phyloP scores from a whole-genome alignment of 1,140 invertebrate species.

The Dinoponera quadriceps region DNA sequence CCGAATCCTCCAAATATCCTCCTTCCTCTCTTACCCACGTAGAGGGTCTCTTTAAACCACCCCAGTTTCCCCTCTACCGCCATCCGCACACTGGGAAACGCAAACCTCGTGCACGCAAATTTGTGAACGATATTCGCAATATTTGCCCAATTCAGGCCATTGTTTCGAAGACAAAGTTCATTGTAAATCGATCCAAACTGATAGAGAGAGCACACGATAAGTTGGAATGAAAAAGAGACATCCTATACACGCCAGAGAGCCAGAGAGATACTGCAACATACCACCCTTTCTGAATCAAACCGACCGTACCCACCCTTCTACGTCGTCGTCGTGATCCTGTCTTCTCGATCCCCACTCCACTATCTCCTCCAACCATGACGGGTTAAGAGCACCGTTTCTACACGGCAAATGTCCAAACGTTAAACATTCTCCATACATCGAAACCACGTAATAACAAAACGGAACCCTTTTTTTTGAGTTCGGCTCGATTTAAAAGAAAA shows the following conservation, averaged over 20 bases:
- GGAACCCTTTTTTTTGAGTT: neutral
- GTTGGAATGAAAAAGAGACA: constrained; percentile 61
- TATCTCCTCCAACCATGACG: constrained; percentile 56
- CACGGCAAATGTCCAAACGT: constrained; percentile 19
- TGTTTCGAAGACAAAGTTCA: constrained; percentile 82
- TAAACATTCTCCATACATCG: constrained; percentile 7
- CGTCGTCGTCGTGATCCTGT: constrained; percentile 59
- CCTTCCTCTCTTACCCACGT: constrained; percentile 26
- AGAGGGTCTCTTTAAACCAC: constrained; percentile 49
- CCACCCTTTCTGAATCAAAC: constrained; percentile 81
- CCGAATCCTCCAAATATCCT: constrained; percentile 56
- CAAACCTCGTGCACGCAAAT: constrained; percentile 82
- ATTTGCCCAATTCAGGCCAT: constrained; percentile 82
- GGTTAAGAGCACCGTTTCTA: constrained; percentile 39
- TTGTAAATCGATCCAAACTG: constrained; percentile 82
- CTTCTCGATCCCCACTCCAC: constrained; percentile 60
- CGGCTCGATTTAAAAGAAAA: neutral
- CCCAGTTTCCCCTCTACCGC: constrained; percentile 43
- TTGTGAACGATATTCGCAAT: constrained; percentile 82
- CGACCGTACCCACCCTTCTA: constrained; percentile 77
- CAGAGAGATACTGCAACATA: constrained; percentile 80
- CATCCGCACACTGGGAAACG: constrained; percentile 73
- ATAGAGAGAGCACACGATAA: constrained; percentile 75
- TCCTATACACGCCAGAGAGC: constrained; percentile 50
- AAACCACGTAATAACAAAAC: constrained; percentile 2